Percentiles rank a stretch among this genome's conserved stretches.
Evolutionary conservation across 1,140 invertebrate species (phyloP).

Genomic region (Cyrtorhinus lividipennis): DNA sequence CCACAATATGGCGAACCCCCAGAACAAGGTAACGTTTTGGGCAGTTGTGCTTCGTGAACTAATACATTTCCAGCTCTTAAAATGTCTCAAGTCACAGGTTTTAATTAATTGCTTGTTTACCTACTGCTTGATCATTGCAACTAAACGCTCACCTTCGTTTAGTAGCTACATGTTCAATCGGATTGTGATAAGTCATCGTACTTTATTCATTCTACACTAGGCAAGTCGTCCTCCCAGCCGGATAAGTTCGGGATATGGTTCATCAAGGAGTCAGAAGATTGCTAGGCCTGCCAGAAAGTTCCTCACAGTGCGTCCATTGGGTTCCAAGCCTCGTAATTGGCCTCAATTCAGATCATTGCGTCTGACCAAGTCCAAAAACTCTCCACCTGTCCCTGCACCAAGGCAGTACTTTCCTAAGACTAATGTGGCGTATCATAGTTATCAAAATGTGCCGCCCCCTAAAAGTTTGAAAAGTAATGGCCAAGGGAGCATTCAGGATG

Average conservation of each 20-base stretch:
- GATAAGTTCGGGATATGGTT: constrained; percentile 44
- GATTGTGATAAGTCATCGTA: no score
- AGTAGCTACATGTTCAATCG: background rate
- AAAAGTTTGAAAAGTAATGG: constrained; percentile 28
- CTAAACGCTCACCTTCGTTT: background rate
- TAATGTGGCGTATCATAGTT: constrained; percentile 35
- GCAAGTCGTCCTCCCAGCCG: constrained; percentile 32
- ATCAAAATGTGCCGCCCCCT: constrained; percentile 38
- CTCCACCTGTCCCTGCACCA: constrained; percentile 19
- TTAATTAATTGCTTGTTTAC: background rate
- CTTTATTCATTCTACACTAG: no score
- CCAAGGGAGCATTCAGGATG: background rate
- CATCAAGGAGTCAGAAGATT: constrained; percentile 37
- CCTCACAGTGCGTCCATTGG: constrained; percentile 29
- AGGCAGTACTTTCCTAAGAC: constrained; percentile 21
- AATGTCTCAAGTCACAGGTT: no score
- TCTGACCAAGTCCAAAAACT: constrained; percentile 25
- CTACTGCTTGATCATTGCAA: background rate
- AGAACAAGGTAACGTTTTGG: constrained; percentile 81
- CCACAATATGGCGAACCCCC: constrained; percentile 76
- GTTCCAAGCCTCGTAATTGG: constrained; percentile 20
- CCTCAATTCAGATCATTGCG: constrained; percentile 25
- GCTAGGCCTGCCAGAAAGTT: constrained; percentile 29
- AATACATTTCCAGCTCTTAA: no score
- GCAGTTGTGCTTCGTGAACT: no score